A percentile compares a stretch with the other conserved stretches of the same genome.
Conservation (phyloP, 2,888 invertebrate species). For the Bombylius major region DNA sequence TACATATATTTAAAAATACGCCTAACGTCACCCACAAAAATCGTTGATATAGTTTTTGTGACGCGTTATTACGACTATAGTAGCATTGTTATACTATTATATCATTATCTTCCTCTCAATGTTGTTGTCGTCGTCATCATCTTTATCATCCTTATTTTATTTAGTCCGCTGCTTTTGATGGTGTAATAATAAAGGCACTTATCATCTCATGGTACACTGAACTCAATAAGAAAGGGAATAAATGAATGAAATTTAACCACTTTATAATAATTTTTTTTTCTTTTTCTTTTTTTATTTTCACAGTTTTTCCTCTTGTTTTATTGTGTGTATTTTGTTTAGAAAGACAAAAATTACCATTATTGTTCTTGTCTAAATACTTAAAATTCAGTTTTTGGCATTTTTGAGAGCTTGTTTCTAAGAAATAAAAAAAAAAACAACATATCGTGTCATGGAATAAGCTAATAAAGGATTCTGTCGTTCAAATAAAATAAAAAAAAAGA, state of each 20-base stretch:
- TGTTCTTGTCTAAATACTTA: no score
- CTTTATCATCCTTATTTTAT: not conserved
- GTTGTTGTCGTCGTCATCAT: not conserved
- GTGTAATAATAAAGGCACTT: conserved; percentile 18
- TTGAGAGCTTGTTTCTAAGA: no score
- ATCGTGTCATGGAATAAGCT: no score
- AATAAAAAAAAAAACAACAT: no score
- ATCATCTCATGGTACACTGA: conserved; percentile 19
- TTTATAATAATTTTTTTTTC: not conserved
- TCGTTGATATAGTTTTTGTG: not conserved
- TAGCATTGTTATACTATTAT: not conserved
- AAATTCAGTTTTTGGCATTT: no score
- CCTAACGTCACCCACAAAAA: not conserved
- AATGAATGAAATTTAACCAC: conserved; percentile 16
- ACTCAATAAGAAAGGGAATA: conserved; percentile 16
- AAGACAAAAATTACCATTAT: no score
- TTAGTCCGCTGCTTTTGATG: conserved; percentile 14
- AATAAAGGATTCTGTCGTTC: no score
- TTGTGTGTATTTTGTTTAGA: no score
- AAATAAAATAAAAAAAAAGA: no score
- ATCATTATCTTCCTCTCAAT: not conserved
- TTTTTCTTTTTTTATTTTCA: no score
- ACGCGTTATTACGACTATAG: not conserved
- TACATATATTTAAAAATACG: not conserved
- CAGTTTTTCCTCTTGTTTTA: no score